Evolutionary conservation across 2,888 invertebrate genomes (phyloP).

Genomic region (Yponomeuta sedellus): DNA sequence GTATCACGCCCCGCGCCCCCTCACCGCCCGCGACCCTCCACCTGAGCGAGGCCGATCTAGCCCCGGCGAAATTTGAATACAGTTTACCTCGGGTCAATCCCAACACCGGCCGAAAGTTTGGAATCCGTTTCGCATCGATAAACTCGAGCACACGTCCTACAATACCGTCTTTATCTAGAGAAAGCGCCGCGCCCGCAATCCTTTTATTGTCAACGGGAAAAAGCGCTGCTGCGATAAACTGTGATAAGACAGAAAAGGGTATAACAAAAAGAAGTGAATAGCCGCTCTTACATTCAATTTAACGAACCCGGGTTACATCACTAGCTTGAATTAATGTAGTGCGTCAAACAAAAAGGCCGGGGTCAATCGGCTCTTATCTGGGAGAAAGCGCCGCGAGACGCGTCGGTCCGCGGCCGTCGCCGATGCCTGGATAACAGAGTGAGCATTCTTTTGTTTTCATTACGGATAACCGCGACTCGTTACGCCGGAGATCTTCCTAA

Average conservation of each 20-base stretch:
- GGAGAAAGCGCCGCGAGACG: conserved; percentile 50
- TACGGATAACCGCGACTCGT: conserved; percentile 51
- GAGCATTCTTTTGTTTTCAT: conserved; percentile 63
- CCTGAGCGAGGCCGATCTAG: conserved; percentile 25
- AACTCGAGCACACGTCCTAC: conserved; percentile 21
- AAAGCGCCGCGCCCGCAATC: background rate
- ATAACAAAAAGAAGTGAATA: conserved; percentile 44
- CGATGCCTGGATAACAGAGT: conserved; percentile 40
- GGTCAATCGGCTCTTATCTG: conserved; percentile 49
- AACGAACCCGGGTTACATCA: conserved; percentile 57
- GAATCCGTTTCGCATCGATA: conserved; percentile 29
- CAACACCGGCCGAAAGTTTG: conserved; percentile 44
- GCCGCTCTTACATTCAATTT: conserved; percentile 55
- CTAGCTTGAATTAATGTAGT: conserved; percentile 57
- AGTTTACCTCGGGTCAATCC: conserved; percentile 44
- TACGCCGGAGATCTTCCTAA: conserved; percentile 52
- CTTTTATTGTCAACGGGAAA: conserved; percentile 13
- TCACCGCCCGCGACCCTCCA: conserved; percentile 4
- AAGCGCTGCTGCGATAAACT: conserved; percentile 16
- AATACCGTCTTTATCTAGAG: conserved; percentile 14
- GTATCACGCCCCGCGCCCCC: conserved; percentile 22
- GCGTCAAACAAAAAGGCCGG: conserved; percentile 54
- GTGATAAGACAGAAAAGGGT: conserved; percentile 30
- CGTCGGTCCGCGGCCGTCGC: conserved; percentile 26
- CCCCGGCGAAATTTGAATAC: conserved; percentile 45